Evolutionary conservation across 1,140 invertebrate species (phyloP), one percentile per base, ranked within the genome.

Genomic region (Lanistes nyassanus): DNA sequence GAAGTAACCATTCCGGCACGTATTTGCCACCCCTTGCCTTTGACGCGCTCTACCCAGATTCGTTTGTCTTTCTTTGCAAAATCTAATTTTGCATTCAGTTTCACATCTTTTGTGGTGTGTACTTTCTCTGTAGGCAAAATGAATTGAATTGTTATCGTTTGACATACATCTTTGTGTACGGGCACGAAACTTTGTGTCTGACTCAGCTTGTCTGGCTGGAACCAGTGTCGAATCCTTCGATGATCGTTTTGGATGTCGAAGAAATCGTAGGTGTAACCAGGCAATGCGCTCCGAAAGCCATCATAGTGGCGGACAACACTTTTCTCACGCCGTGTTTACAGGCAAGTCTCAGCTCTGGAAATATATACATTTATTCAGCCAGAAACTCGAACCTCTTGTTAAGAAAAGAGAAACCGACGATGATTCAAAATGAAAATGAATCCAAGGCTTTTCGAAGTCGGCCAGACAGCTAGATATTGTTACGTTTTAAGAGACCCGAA

Each of bases 231-330:
- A 72, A 72, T 37, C 70, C 70, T 7, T 56, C 70, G 11, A 37
- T 36, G 51, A 72, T n/a, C 11, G 36, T 72, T 26, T 16, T 62
- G 55, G 70, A 72, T 26, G 34, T 72, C 7, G 34, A 62, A 31
- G 23, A 7, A 0, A 16, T 72, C 1, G 70, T 72, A 19, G 19
- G 11, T 13, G 0, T 72, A 7, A 62, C 36, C 53, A 56, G 55
- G 55, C 19, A 60, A 31, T n/a, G 37, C 5, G 51, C 58, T 26
- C 70, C 70, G 23, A 6, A 34, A 3, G 70, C 70, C 5, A 7
- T 72, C 29, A 72, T 72, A 21, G 34, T 56, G 31, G 70, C 56
- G 13, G 70, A 72, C 58, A 72, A 72, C 70, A 72, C 70, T 34
- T 72, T 72, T 34, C 70, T 72, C 70, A 72, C 70, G 4, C 70